Conservation (phyloP, 2,113 vertebrate species). For the Macheiramphus alcinus region DNA sequence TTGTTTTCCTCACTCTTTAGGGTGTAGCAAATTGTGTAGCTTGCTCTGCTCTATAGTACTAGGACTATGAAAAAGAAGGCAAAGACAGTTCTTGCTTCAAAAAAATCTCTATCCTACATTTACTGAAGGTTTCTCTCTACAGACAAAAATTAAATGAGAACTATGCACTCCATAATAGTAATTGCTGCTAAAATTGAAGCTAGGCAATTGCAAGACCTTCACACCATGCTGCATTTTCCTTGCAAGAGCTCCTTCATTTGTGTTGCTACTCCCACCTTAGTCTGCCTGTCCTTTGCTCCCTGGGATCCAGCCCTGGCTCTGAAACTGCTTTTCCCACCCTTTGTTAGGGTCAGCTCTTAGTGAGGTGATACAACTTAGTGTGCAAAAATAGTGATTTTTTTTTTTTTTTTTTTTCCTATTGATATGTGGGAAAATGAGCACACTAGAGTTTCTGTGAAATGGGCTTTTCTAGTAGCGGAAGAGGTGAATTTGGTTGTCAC, state of each 20-base stretch:
- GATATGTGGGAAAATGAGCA: not conserved
- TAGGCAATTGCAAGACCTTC: too few relatives aligned
- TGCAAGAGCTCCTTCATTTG: not conserved
- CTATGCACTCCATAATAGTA: accelerated
- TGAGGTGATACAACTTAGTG: accelerated
- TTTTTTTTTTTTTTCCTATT: not conserved
- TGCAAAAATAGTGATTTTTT: not conserved
- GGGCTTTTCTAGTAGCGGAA: not conserved
- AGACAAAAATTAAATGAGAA: not conserved
- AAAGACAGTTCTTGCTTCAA: not conserved
- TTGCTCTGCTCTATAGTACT: accelerated
- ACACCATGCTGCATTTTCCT: accelerated
- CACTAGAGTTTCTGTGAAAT: not conserved
- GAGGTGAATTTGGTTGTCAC: not conserved
- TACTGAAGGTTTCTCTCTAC: too few relatives aligned
- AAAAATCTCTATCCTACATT: not conserved
- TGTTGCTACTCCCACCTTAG: not conserved
- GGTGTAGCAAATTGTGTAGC: accelerated
- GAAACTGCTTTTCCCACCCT: not conserved
- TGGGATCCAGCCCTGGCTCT: not conserved
- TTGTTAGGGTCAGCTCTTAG: too few relatives aligned
- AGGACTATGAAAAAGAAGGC: accelerated
- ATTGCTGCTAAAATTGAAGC: not conserved
- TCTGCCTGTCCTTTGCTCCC: not conserved
- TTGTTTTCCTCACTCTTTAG: accelerated